Evolutionary conservation across 1,140 invertebrate genomes (phyloP), one percentile per base, ranked within the genome.

Genomic region (Papilio machaon): DNA sequence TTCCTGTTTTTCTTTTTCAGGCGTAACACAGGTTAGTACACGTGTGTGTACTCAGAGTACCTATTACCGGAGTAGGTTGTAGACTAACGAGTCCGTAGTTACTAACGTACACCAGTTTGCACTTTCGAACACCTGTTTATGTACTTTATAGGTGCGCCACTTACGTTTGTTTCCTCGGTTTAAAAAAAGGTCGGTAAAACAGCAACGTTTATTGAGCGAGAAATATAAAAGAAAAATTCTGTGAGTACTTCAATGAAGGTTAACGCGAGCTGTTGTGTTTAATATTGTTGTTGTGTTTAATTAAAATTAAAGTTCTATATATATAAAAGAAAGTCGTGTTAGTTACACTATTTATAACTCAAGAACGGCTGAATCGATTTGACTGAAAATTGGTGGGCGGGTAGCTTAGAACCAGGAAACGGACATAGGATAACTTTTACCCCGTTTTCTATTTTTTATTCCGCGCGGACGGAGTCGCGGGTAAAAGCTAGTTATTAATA

Each of bases 241-340:
- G 60, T 13, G 23, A 67, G 23, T 67, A 35, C 4, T 67, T 67
- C 23, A 7, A 30, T 67, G 54, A 15, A 67, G 30, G 23, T 67
- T 67, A 76, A 19, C 10, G 7, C 52, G 35, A 75, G 82, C 77
- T 83, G 81, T 79, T 83, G 83, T 80, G 83, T 85, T 86, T n/a
- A 58, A 5, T 5, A n/a, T 7, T 54, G n/a, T n/a, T n/a, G n/a
- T n/a, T n/a, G n/a, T n/a, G n/a, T n/a, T n/a, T n/a, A n/a, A n/a
- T n/a, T n/a, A n/a, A n/a, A n/a, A n/a, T n/a, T n/a, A n/a, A n/a
- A n/a, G n/a, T n/a, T n/a, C n/a, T n/a, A n/a, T n/a, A n/a, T n/a
- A n/a, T n/a, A n/a, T n/a, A n/a, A n/a, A n/a, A n/a, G n/a, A n/a
- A n/a, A n/a, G n/a, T n/a, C n/a, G n/a, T n/a, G n/a, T n/a, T n/a